Conservation (phyloP, 92 coral and sea anemone genomes). For the Metridium senile region DNA sequence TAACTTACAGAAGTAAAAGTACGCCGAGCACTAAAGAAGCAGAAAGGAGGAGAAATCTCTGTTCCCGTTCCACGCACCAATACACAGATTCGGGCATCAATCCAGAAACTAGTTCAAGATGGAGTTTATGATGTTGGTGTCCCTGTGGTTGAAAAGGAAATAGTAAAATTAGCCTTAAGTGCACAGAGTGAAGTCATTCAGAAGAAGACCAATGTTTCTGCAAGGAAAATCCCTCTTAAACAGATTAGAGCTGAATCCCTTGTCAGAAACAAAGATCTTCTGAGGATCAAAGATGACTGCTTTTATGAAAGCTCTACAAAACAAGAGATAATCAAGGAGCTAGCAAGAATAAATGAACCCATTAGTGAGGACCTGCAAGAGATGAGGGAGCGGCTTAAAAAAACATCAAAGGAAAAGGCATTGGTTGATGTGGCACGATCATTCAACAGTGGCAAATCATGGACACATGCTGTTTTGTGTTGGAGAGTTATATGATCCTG, state of each 20-base stretch:
- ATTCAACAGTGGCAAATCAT: conserved; percentile 28
- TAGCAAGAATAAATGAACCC: conserved; percentile 42
- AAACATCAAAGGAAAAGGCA: conserved; percentile 24
- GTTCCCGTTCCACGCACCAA: conserved; percentile 40
- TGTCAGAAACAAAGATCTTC: conserved; percentile 24
- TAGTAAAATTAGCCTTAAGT: conserved; percentile 30
- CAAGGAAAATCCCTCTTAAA: conserved; percentile 49
- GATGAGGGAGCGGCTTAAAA: conserved; percentile 12
- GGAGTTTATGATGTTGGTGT: conserved; percentile 40
- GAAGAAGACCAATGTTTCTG: conserved; percentile 31
- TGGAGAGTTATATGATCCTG: conserved; percentile 26
- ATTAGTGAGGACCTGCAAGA: conserved; percentile 6
- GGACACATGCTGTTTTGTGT: conserved; percentile 29
- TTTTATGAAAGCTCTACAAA: conserved; percentile 29
- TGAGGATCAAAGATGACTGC: conserved; percentile 31
- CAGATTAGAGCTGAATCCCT: conserved; percentile 46
- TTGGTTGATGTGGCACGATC: conserved; percentile 41
- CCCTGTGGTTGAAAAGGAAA: conserved; percentile 40
- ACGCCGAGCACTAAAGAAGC: conserved; percentile 23
- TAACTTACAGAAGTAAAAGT: conserved; percentile 23
- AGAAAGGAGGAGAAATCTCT: conserved; percentile 33
- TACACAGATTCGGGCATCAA: conserved; percentile 20
- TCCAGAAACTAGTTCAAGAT: conserved; percentile 28
- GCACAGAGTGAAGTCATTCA: conserved; percentile 26
- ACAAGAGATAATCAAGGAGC: conserved; percentile 28